Conservation (phyloP, 2,113 vertebrate genomes). For the Shinisaurus crocodilurus region DNA sequence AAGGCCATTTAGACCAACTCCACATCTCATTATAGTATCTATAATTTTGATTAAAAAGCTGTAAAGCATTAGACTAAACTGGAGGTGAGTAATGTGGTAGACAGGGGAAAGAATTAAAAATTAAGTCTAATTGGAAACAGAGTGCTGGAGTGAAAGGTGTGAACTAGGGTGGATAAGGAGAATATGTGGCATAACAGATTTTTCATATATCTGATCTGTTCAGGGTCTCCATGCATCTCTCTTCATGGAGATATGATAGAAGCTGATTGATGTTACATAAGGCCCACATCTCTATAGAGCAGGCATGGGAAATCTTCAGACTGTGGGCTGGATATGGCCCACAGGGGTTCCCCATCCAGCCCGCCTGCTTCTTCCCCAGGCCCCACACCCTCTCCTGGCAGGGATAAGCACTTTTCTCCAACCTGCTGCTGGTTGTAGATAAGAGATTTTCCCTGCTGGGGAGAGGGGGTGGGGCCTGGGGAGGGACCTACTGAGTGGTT, state of each 20-base stretch:
- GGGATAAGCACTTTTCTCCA: too few species aligned
- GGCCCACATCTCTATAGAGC: too few species aligned
- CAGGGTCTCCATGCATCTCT: neutral
- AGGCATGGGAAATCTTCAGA: too few species aligned
- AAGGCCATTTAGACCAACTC: neutral
- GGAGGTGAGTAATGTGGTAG: neutral
- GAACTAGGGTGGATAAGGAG: rapidly evolving
- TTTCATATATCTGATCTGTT: neutral
- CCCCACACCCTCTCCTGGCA: too few species aligned
- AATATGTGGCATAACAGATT: neutral
- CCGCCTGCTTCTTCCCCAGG: too few species aligned
- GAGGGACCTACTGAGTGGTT: too few species aligned
- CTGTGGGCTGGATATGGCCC: too few species aligned
- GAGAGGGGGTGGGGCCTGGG: too few species aligned
- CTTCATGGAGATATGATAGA: neutral
- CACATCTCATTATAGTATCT: neutral
- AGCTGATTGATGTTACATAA: neutral
- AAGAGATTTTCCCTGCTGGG: too few species aligned
- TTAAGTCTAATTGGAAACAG: neutral
- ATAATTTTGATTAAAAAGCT: neutral
- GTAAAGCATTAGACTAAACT: neutral
- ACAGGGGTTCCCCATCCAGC: too few species aligned
- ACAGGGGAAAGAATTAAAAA: neutral
- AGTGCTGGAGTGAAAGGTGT: neutral
- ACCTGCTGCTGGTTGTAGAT: too few species aligned